Evolutionary conservation across 2,888 invertebrate species (phyloP).

Genomic region (Leuctra nigra): DNA sequence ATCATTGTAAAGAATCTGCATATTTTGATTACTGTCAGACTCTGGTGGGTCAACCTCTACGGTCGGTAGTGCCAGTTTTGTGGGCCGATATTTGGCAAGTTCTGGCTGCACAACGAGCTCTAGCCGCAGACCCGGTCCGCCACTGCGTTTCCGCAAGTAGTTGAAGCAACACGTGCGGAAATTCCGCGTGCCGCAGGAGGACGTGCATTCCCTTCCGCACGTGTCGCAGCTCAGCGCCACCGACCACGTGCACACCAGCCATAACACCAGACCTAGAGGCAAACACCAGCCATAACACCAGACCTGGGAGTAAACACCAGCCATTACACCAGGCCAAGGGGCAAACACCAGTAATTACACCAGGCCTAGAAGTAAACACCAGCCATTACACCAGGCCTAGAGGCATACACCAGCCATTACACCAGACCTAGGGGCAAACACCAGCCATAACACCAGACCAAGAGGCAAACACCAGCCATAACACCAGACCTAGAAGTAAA

Average conservation of each 20-base stretch:
- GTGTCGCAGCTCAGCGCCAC: constrained; percentile 58
- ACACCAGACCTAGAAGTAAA: too few relatives aligned
- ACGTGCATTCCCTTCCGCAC: constrained; percentile 59
- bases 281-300: too few relatives aligned
- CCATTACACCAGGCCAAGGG: too few relatives aligned
- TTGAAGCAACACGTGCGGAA: constrained; percentile 68
- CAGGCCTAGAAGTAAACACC: too few relatives aligned
- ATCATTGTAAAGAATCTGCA: constrained; percentile 4
- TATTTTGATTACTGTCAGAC: background rate
- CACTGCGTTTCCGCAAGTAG: constrained; percentile 50
- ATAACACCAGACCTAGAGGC: constrained; percentile 24
- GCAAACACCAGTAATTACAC: too few relatives aligned
- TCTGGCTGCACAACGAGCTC: constrained; percentile 22
- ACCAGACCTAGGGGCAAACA: too few relatives aligned
- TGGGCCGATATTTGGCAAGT: background rate
- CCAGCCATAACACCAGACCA: too few relatives aligned
- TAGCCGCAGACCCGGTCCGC: constrained; percentile 20
- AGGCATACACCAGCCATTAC: too few relatives aligned
- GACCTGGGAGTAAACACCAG: too few relatives aligned
- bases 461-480: too few relatives aligned
- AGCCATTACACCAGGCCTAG: too few relatives aligned
- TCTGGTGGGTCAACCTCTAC: background rate
- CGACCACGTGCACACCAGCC: constrained; percentile 30
- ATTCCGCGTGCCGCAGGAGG: constrained; percentile 60
- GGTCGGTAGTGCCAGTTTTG: background rate